Conservation (phyloP, 1,140 invertebrate genomes). For the Chrysomallon squamiferum region DNA sequence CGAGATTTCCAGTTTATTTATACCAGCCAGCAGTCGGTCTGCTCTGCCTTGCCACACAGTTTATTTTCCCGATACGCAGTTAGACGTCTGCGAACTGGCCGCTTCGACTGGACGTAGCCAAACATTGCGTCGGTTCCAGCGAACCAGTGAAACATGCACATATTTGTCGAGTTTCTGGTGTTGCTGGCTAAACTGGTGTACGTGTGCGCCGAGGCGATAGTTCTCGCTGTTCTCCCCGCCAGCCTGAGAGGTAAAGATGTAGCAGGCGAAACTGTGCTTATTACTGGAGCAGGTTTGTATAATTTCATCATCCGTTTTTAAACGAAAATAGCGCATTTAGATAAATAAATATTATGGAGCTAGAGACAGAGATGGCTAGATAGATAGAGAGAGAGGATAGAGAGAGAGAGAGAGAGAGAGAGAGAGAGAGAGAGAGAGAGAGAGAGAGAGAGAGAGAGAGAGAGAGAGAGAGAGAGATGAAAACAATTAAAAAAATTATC, state of each 20-base stretch:
- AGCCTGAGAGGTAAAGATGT: slow-evolving; percentile 63
- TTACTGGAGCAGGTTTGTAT: slow-evolving; percentile 83
- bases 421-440: no score
- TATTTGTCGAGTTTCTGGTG: slow-evolving; percentile 13
- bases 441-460: no score
- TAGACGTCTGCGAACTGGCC: no score
- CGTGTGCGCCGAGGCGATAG: slow-evolving; percentile 33
- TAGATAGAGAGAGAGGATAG: no score
- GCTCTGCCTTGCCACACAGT: not conserved
- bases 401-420: no score
- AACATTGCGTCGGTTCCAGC: not conserved
- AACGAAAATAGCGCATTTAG: not conserved
- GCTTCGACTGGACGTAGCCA: not conserved
- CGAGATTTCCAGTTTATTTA: not conserved
- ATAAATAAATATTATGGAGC: not conserved
- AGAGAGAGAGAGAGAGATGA: no score
- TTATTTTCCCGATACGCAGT: no score
- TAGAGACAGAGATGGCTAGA: not conserved
- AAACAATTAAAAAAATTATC: no score
- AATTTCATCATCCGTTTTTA: no score
- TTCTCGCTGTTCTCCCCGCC: slow-evolving; percentile 30
- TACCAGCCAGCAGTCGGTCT: not conserved
- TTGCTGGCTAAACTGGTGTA: slow-evolving; percentile 20
- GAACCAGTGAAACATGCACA: not conserved
- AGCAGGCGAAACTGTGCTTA: slow-evolving; percentile 79